Base-by-base conservation (phyloP, 2,113 vertebrate genomes). In the Ploceus nigricollis region DNA sequence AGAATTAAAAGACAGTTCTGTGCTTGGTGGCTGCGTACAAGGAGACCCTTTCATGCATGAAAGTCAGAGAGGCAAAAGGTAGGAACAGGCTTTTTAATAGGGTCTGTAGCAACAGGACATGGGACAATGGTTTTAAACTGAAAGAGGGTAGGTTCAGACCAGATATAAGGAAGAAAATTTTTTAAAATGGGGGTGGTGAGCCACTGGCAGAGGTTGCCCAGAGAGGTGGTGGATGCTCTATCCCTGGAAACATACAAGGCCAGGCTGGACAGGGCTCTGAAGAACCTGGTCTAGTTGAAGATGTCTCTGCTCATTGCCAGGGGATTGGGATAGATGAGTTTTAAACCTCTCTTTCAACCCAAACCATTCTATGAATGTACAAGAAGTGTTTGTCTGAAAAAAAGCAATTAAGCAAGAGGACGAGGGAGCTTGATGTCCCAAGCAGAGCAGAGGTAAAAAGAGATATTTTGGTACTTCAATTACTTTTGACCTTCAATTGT, bases 361-460 rank as follows among this genome's bases (percentile, higher is more conserved):
- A 72, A 76, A 68, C 21, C 4, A 15, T 44, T 53, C 37, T 15
- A 3, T n/a, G 24, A 73, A 54, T 22, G 22, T 28, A 66, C 2
- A 16, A 37, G 69, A 86, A 71, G 7, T 31, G 18, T 54, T 81
- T 35, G 17, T 21, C 22, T 60, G 44, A 13, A 64, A 76, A 47
- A 30, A 50, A 24, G 6, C 40, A 33, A n/a, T 31, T 30, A 71
- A 64, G 25, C 23, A 39, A 70, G 68, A 0, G 1, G 30, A 58
- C 0, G 0, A 69, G 9, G 39, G 48, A 85, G 22, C 37, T 50
- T 78, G 35, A 44, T 1, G 3, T 50, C 20, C 53, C 8, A 28
- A 40, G 75, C 13, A 76, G n/a, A 73, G 58, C 1, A 2, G 48
- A 79, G 35, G 11, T 40, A 13, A 50, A 79, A 85, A 48, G 14